Evolutionary conservation across 2,888 invertebrate genomes (phyloP).

Genomic region (Aphodius sticticus): DNA sequence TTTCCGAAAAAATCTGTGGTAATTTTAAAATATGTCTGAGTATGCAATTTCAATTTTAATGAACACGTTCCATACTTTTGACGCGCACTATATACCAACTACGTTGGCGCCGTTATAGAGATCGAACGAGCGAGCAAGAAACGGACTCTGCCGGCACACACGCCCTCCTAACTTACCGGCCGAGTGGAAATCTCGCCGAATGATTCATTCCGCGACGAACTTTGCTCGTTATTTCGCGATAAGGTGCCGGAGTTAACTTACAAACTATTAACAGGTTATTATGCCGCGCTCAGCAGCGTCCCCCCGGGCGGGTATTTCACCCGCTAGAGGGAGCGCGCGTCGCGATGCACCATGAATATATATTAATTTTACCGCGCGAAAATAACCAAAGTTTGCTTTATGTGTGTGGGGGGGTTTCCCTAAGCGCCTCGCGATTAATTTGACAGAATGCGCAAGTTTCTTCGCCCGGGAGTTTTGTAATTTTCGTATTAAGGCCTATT

Average conservation of each 20-base stretch:
- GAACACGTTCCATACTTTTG: neutral
- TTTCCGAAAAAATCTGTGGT: too few species aligned
- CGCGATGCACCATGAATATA: conserved; percentile 22
- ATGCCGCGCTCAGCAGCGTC: conserved; percentile 15
- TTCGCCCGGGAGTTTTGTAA: neutral
- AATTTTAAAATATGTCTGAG: too few species aligned
- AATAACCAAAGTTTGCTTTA: conserved; percentile 4
- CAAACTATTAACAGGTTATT: conserved; percentile 37
- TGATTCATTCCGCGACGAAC: conserved; percentile 35
- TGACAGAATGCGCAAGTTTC: conserved; percentile 4
- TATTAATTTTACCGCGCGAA: conserved; percentile 20
- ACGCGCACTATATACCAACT: neutral
- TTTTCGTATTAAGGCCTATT: conserved; percentile 4
- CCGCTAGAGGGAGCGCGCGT: neutral
- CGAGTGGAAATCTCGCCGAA: conserved; percentile 32
- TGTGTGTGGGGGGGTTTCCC: neutral
- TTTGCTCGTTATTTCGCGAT: conserved; percentile 37
- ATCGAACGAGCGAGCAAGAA: conserved; percentile 29
- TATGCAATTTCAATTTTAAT: too few species aligned
- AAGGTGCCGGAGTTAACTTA: conserved; percentile 30
- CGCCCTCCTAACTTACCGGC: conserved; percentile 6
- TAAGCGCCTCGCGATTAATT: neutral
- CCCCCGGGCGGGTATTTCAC: conserved; percentile 11
- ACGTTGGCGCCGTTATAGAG: too few species aligned
- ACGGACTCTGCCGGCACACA: conserved; percentile 15